Evolutionary conservation across 2,797 vertebrate genomes (phyloP).

Genomic region (Peromyscus nudipes): DNA sequence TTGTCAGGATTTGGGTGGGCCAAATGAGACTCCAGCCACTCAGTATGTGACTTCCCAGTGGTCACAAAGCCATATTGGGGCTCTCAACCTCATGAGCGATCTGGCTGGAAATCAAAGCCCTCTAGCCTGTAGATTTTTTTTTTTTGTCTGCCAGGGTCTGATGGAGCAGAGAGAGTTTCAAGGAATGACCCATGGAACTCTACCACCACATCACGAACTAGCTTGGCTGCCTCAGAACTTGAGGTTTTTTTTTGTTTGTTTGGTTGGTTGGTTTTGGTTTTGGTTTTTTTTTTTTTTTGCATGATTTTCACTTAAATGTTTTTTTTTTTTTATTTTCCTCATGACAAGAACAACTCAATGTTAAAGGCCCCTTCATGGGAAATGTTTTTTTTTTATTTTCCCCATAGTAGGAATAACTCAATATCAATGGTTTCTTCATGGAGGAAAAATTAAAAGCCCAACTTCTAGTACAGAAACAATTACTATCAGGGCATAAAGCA

Average conservation of each 20-base stretch:
- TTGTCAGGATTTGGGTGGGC: neutral
- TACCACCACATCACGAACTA: neutral
- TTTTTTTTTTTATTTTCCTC: neutral
- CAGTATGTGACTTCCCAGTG: neutral
- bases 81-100: neutral
- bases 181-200: neutral
- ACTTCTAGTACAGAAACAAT: no score
- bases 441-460: neutral
- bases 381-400: neutral
- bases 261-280: no score
- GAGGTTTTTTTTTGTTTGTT: neutral
- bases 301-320: neutral
- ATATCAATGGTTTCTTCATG: neutral
- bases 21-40: neutral
- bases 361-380: no score
- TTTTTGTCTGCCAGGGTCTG: neutral
- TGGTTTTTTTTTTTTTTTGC: neutral
- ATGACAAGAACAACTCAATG: neutral
- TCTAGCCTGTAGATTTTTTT: neutral
- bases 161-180: neutral
- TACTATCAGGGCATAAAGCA: neutral
- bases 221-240: neutral
- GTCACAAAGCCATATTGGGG: neutral
- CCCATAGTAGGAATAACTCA: neutral
- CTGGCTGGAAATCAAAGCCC: neutral